A percentile compares a stretch with the other conserved stretches of the same genome.
phyloP scores from a whole-genome alignment of 1,140 invertebrate genomes.

The Bilobella aurantiaca region DNA sequence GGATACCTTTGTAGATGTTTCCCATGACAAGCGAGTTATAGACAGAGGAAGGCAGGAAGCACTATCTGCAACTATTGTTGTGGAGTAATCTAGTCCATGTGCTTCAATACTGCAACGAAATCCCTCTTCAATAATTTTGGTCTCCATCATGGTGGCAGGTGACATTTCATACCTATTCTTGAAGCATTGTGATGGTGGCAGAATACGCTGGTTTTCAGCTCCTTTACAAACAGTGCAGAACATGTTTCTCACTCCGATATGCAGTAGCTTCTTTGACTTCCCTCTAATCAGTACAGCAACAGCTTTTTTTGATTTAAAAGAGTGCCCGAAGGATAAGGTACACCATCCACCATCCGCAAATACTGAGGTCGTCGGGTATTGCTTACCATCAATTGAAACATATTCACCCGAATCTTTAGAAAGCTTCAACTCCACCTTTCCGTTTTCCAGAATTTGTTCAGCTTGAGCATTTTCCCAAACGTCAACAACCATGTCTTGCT shows the following conservation, averaged over 20 bases:
- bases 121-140: constrained; percentile 39
- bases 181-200: constrained; percentile 33
- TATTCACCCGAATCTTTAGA: not conserved
- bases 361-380: not conserved
- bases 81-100: constrained; percentile 38
- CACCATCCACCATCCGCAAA: constrained; percentile 12
- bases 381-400: not conserved
- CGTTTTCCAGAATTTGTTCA: not conserved
- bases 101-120: constrained; percentile 37
- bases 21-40: constrained; percentile 27
- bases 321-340: constrained; percentile 3
- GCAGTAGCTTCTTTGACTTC: constrained; percentile 37
- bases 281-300: constrained; percentile 36
- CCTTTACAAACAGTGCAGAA: constrained; percentile 37
- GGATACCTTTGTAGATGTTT: constrained; percentile 18
- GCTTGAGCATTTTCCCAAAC: not conserved
- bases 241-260: constrained; percentile 39
- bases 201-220: constrained; percentile 1
- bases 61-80: constrained; percentile 39
- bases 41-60: constrained; percentile 39
- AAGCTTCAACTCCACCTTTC: not conserved
- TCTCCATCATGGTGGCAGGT: constrained; percentile 42
- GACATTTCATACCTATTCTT: constrained; percentile 36
- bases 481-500: not conserved
- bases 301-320: not conserved